phyloP scores from a whole-genome alignment of 2,113 vertebrate species.

The Channa argus region DNA sequence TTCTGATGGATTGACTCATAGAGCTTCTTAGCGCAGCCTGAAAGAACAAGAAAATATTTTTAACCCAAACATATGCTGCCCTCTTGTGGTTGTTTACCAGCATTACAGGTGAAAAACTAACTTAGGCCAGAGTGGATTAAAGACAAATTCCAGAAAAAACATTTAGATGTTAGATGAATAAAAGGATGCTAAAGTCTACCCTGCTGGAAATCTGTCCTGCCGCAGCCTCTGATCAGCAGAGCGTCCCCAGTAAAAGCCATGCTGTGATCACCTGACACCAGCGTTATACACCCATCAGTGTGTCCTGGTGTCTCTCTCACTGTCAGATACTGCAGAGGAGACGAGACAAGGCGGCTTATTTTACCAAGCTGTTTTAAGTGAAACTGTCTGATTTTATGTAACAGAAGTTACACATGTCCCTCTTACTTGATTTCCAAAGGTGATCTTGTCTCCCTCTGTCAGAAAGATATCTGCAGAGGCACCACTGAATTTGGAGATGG shows the following conservation, averaged over 20 bases:
- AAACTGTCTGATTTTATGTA: no score
- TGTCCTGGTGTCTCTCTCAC: conserved; percentile 89
- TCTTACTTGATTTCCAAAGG: conserved; percentile 87
- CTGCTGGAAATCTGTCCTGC: conserved; percentile 93
- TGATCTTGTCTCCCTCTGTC: conserved; percentile 84
- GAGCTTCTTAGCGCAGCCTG: conserved; percentile 86
- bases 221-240: conserved; percentile 91
- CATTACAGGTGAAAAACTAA: no score
- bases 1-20: conserved; percentile 87
- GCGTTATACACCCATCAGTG: conserved; percentile 89
- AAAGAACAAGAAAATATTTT: background rate
- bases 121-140: no score
- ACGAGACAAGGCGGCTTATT: background rate
- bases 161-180: background rate
- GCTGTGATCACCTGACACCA: conserved; percentile 83
- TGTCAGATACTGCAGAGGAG: conserved; percentile 76
- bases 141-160: background rate
- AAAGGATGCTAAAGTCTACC: conserved; percentile 69
- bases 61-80: conserved; percentile 18
- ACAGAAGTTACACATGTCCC: background rate
- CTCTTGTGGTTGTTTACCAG: conserved; percentile 30
- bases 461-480: conserved; percentile 86
- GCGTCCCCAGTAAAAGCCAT: conserved; percentile 93
- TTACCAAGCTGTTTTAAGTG: no score
- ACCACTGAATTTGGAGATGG: conserved; percentile 87